These are phyloP conservation scores for Megaustenia siamemsis DNA, from an alignment of 2,888 invertebrate genomes.

Conservation along the genomic window DNA sequence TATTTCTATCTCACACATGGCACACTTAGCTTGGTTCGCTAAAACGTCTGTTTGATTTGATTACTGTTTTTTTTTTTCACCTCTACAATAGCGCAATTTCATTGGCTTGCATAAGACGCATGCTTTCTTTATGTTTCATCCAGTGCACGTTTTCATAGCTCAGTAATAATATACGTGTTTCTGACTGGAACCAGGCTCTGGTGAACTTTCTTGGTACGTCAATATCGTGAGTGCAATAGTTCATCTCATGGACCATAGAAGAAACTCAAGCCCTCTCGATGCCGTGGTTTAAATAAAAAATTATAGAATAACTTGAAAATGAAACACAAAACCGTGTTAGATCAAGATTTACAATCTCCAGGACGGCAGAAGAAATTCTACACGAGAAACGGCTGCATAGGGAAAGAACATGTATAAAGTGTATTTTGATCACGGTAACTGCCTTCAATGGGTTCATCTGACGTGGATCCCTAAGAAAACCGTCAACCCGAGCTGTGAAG, in stretches of 20 bases:
- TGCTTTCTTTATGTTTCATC: not conserved
- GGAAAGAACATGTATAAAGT: not conserved
- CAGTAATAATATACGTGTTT: too few species aligned
- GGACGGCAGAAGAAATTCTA: not conserved
- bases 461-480: not conserved
- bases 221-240: not conserved
- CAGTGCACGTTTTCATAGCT: not conserved
- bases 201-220: too few species aligned
- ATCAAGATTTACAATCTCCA: not conserved
- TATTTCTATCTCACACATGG: too few species aligned
- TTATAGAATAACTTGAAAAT: not conserved
- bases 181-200: too few species aligned
- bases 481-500: not conserved
- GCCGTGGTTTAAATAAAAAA: not conserved
- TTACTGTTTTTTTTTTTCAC: too few species aligned
- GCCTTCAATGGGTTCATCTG: too few species aligned
- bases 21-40: too few species aligned
- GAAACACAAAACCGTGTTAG: slow-evolving; percentile 2
- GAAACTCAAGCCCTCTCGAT: not conserved
- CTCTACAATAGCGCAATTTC: too few species aligned
- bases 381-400: not conserved
- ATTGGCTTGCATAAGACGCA: not conserved
- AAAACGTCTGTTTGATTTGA: too few species aligned
- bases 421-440: not conserved
- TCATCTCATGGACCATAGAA: not conserved